Conservation (phyloP, 1,140 invertebrate species). For the Piezodorus guildinii region DNA sequence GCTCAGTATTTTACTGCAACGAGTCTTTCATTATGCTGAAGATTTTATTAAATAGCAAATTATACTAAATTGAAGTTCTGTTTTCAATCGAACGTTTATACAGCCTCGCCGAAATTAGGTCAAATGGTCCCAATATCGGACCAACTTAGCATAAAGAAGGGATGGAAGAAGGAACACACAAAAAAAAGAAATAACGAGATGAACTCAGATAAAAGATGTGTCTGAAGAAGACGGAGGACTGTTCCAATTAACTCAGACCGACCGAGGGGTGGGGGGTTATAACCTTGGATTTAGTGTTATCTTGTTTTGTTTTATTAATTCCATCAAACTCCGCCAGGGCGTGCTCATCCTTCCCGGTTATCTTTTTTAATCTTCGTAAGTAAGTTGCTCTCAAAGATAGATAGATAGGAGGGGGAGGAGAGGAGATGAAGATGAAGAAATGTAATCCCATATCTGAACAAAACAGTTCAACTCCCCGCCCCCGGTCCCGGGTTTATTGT, state of each 20-base stretch:
- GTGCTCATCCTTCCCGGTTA: constrained; percentile 31
- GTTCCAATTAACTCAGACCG: constrained; percentile 17
- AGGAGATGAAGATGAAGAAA: constrained; percentile 18
- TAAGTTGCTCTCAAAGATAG: constrained; percentile 18
- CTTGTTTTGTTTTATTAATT: constrained; percentile 21
- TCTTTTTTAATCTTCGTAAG: constrained; percentile 26
- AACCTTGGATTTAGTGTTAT: constrained; percentile 9
- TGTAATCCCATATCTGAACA: constrained; percentile 22
- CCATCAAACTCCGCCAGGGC: constrained; percentile 25
- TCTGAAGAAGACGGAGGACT: no score
- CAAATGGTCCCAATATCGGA: no score
- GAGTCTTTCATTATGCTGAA: neutral
- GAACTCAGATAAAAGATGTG: no score
- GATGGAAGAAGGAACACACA: no score
- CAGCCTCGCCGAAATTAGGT: no score
- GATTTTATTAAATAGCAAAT: neutral
- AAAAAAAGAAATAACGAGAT: no score
- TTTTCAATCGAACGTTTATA: no score
- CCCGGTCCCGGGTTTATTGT: constrained; percentile 18
- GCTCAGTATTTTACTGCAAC: no score
- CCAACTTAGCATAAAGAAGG: no score
- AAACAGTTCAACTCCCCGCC: neutral
- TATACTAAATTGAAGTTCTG: no score
- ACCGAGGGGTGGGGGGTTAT: neutral
- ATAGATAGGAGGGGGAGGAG: constrained; percentile 6